Evolutionary conservation across 2,888 invertebrate genomes (phyloP).

Genomic region (Heteromyza rotundicornis): DNA sequence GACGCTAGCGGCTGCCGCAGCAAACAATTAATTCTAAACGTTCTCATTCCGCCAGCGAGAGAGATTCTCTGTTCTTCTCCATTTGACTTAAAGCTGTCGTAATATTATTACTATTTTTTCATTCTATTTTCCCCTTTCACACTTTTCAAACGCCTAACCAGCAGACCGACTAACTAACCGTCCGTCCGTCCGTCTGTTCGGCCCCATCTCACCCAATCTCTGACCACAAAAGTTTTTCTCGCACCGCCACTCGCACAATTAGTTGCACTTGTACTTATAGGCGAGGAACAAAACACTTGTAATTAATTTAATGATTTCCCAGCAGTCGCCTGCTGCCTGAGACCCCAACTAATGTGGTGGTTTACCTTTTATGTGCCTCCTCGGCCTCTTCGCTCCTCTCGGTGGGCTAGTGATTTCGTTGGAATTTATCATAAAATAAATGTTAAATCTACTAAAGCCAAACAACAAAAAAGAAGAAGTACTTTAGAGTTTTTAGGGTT

Average conservation of each 20-base stretch:
- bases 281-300: conserved; percentile 13
- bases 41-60: no score
- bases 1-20: background rate
- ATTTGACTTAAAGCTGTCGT: background rate
- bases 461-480: background rate
- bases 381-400: background rate
- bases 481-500: background rate
- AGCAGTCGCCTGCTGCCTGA: background rate
- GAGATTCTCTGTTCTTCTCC: no score
- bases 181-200: no score
- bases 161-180: no score
- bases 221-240: no score
- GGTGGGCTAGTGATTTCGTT: background rate
- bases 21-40: background rate
- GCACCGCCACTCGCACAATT: background rate
- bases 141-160: no score
- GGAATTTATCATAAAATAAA: background rate
- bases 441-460: background rate
- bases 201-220: no score
- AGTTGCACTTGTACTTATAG: conserved; percentile 3
- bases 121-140: background rate
- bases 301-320: conserved; percentile 20
- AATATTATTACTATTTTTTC: background rate
- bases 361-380: background rate
- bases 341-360: background rate